Evolutionary conservation across 1,140 invertebrate genomes (phyloP), one percentile per base, ranked within the genome.

Genomic region (Caenorhabditis remanei): DNA sequence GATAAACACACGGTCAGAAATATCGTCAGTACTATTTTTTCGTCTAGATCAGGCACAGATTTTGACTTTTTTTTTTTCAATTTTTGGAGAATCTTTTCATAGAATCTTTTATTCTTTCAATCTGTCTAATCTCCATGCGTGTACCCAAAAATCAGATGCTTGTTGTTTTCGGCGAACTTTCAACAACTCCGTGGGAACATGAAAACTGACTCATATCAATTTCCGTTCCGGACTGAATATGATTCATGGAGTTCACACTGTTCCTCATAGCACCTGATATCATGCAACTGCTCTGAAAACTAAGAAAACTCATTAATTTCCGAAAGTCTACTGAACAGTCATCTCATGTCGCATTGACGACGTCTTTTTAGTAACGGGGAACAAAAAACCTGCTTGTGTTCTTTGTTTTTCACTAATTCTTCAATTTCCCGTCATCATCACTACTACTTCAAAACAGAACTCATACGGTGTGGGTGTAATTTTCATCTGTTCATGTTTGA

Each of bases 341-440:
- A 71, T 71, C 65, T 16, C 16, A 11, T 71, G 41, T 11, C 43
- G n/a, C 40, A 58, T 19, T 19, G 55, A 58, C n/a, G 61, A 65
- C 21, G 8, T 0, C 40, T 71, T 71, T 71, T 71, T 79, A 21
- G 71, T 50, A 48, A 79, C 40, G 7, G 43, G 19, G 40, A 43
- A 71, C 40, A n/a, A 79, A 50, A 79, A 79, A 79, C 46, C 43
- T n/a, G 71, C 46, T 79, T 79, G 2, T 71, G 65, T 71, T 71
- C 65, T 43, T 19, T 71, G 65, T 71, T 71, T 71, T 71, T 71
- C 61, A 11, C 24, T 43, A 43, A 2, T 71, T 46, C 4, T 71
- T 5, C 14, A 43, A 32, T 46, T 71, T 43, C 11, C 16, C 61
- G 8, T 58, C 55, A 19, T 19, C 55, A 19, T 19, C 6, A n/a